Evolutionary conservation across 1,140 invertebrate species (phyloP), one percentile per base, ranked within the genome.

Genomic region (Panagrolaimus sp.): DNA sequence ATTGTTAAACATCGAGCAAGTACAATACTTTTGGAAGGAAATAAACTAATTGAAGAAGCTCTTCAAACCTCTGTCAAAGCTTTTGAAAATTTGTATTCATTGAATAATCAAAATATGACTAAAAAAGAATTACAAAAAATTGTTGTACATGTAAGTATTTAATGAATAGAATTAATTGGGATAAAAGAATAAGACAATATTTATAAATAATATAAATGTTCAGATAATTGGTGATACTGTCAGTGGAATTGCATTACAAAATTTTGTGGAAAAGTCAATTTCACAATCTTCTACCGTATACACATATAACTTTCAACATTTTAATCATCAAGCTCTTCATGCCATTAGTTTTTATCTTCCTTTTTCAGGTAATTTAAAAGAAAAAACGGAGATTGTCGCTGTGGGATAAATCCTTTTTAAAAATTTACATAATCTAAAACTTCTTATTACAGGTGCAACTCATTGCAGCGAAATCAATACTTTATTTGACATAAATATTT

Each of bases 401-500:
- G n/a, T n/a, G n/a, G n/a, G n/a, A 62, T 69, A 38, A 38, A 44
- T 58, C n/a, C 21, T 32, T 47, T 32, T 32, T 68, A 48, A 45
- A 26, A 38, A 73, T 24, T 65, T 71, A 15, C 67, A 26, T 28
- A 24, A 21, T 21, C 32, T 4, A 38, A 43, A 21, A 26, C 12
- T 38, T n/a, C 26, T n/a, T n/a, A n/a, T 78, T 80, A 47, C 24
- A 72, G 76, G 71, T n/a, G 63, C 72, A 48, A 77, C 70, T 2
- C 76, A 77, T 47, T 67, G 76, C 43, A 72, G 43, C 21, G 76
- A 77, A 28, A 38, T 77, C 17, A 62, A 46, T 24, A 76, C 71
- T 58, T 24, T 78, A 21, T 76, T 77, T 32, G 76, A 67, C n/a
- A 68, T 68, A 64, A 68, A 70, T 26, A 45, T 79, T n/a, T 75